phyloP scores from a whole-genome alignment of 92 coral and sea anemone genomes.

The Heteractis magnifica region DNA sequence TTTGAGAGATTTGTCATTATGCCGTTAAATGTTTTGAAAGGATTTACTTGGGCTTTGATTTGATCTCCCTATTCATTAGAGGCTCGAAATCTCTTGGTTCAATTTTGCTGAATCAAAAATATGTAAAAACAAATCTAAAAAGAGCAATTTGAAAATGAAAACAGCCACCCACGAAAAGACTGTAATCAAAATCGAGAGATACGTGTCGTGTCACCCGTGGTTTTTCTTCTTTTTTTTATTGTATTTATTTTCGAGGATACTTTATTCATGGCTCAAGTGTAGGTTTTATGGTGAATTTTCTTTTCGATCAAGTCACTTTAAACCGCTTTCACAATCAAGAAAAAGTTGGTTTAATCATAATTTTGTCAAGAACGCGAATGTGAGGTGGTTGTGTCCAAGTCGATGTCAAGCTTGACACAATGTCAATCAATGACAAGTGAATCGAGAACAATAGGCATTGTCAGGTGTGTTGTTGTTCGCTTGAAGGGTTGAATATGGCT shows the following conservation, averaged over 20 bases:
- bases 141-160: constrained; percentile 8
- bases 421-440: constrained; percentile 42
- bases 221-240: neutral
- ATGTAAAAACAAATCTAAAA: neutral
- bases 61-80: neutral
- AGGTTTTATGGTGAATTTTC: constrained; percentile 10
- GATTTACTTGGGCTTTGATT: constrained; percentile 36
- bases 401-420: constrained; percentile 37
- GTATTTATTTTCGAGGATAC: neutral
- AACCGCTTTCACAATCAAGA: constrained; percentile 12
- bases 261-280: neutral
- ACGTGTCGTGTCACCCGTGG: neutral
- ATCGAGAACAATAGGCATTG: constrained; percentile 71
- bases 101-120: neutral
- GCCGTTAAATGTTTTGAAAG: constrained; percentile 55
- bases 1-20: constrained; percentile 75
- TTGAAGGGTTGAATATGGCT: constrained; percentile 40
- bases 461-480: constrained; percentile 56
- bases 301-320: neutral
- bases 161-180: constrained; percentile 4
- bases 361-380: constrained; percentile 39
- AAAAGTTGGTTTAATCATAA: constrained; percentile 34
- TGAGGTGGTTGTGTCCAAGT: constrained; percentile 52
- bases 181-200: neutral
- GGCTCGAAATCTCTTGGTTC: neutral